A percentile compares a stretch with the other conserved stretches of the same genome.
Conservation (phyloP, 2,888 invertebrate species). For the Xestia ashworthii region DNA sequence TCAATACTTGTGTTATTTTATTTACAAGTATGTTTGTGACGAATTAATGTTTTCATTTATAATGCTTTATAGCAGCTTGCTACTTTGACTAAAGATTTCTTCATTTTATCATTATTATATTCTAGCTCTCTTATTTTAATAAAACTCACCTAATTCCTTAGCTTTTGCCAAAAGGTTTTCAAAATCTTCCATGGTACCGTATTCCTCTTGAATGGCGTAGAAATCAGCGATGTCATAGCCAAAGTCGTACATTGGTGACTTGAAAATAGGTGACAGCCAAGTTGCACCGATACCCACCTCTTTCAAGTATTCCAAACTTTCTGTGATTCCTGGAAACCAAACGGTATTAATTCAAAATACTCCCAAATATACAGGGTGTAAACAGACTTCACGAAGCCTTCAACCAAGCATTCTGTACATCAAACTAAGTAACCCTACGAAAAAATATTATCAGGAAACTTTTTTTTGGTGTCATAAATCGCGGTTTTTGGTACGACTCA, state of each 20-base stretch:
- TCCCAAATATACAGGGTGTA: too few relatives aligned
- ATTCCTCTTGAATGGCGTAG: slow-evolving; percentile 92
- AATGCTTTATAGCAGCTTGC: background rate
- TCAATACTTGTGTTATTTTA: background rate
- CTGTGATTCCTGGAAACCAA: slow-evolving; percentile 89
- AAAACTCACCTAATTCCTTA: slow-evolving; percentile 85
- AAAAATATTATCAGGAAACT: too few relatives aligned
- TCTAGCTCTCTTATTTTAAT: background rate
- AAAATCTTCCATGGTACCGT: slow-evolving; percentile 94
- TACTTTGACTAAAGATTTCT: background rate
- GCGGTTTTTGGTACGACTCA: too few relatives aligned
- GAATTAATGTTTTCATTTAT: background rate
- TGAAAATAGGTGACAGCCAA: slow-evolving; percentile 94
- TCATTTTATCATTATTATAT: background rate
- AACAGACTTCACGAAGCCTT: too few relatives aligned
- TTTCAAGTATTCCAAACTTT: slow-evolving; percentile 91
- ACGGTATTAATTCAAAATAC: background rate
- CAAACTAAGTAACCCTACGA: too few relatives aligned
- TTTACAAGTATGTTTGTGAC: background rate
- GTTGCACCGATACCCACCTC: slow-evolving; percentile 93
- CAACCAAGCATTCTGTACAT: too few relatives aligned
- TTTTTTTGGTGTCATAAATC: too few relatives aligned
- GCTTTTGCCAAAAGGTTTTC: slow-evolving; percentile 90
- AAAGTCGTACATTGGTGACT: slow-evolving; percentile 95
- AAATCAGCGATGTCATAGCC: slow-evolving; percentile 95